Percentiles rank a stretch among this genome's conserved stretches.
phyloP scores from a whole-genome alignment of 1,140 invertebrate species.

The Hyphantria cunea region DNA sequence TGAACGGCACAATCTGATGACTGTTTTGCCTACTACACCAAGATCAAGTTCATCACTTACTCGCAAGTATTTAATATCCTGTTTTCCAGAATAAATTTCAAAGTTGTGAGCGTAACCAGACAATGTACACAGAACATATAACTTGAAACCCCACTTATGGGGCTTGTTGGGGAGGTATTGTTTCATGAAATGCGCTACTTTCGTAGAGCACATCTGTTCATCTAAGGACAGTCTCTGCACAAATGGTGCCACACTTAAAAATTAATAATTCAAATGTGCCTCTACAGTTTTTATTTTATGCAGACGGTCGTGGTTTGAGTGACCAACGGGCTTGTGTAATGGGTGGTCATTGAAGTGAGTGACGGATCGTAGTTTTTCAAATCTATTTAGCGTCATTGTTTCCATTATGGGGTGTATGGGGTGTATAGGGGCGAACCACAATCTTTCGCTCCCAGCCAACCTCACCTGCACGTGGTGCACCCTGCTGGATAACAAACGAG shows the following conservation, averaged over 20 bases:
- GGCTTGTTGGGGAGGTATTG: slow-evolving; percentile 61
- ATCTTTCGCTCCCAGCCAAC: no score
- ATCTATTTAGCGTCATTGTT: slow-evolving; percentile 37
- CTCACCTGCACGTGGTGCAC: no score
- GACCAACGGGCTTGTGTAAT: slow-evolving; percentile 30
- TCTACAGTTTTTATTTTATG: slow-evolving; percentile 62
- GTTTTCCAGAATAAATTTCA: slow-evolving; percentile 41
- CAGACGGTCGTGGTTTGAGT: slow-evolving; percentile 51
- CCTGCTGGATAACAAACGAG: no score
- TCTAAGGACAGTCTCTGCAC: slow-evolving; percentile 54
- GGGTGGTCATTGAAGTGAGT: slow-evolving; percentile 43
- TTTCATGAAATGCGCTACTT: slow-evolving; percentile 48
- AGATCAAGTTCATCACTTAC: slow-evolving; percentile 37
- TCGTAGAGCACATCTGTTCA: slow-evolving; percentile 57
- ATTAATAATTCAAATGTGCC: slow-evolving; percentile 46
- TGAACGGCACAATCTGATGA: slow-evolving; percentile 36
- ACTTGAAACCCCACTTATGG: no score
- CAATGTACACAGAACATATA: slow-evolving; percentile 32
- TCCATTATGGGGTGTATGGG: slow-evolving; percentile 18
- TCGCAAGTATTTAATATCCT: slow-evolving; percentile 19
- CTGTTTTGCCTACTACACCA: slow-evolving; percentile 37
- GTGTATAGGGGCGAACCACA: no score
- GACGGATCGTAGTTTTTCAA: slow-evolving; percentile 34
- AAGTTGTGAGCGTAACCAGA: slow-evolving; percentile 37
- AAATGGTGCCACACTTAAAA: slow-evolving; percentile 40